Base-by-base conservation (phyloP, 2,113 vertebrate species). In the Oenanthe oenanthe region DNA sequence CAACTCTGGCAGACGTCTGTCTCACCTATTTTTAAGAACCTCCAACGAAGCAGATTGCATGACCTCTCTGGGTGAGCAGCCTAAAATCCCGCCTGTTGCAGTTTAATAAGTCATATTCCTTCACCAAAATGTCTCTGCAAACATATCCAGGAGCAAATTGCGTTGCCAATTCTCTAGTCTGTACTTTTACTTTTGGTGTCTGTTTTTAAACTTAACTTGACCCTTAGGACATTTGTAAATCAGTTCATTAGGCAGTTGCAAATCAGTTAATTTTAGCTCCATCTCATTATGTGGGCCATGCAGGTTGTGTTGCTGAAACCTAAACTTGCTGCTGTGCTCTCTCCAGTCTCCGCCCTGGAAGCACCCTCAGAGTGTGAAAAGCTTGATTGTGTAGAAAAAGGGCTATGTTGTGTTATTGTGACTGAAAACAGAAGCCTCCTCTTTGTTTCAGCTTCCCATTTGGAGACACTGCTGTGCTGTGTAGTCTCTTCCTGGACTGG, bases 1-100 rank as follows among this genome's bases (percentile, higher is more conserved):
- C 56, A 74, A 43, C 43, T 83, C 79, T 92, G 95, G 76, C 91
- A 97, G 82, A 45, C 0, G 0, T 94, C 82, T 20, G 32, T 58
- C 88, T 88, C 83, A 58, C 92, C 72, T 94, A 51, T 88, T 95
- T 96, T 88, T 88, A 71, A 95, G 83, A 77, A 83, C 85, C 85
- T 96, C 51, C 92, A 95, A 10, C 0, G 6, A 83, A 70, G 88
- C 60, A 25, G 50, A 54, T 62, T 65, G 90, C 1, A 5, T 92
- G 85, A 70, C 75, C 85, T 76, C 63, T 78, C 67, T 65, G 65
- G 13, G 18, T 67, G 63, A 86, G 63, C 67, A 25, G 72, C 29
- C 28, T 85, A 29, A 88, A 72, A 62, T 79, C 70, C 40, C 0
- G 1, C 53, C 40, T 85, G 17, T 48, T 95, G 89, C 40, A 72